Evolutionary conservation across 2,888 invertebrate genomes (phyloP).

Genomic region (Trichacis sp.): DNA sequence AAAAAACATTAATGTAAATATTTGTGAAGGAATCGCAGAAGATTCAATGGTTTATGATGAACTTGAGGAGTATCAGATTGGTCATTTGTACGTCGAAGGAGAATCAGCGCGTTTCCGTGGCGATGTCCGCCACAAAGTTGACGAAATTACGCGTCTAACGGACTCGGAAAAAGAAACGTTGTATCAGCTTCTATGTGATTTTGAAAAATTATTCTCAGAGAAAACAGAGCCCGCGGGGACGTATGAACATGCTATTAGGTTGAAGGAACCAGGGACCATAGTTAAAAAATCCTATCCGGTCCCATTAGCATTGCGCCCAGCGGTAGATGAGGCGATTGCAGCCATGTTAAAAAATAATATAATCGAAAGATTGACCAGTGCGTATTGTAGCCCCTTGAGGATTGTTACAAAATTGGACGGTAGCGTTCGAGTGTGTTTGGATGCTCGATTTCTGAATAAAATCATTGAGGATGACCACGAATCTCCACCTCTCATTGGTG

Average conservation of each 20-base stretch:
- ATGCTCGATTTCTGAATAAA: conserved; percentile 53
- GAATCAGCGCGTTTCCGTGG: no score
- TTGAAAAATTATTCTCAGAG: not conserved
- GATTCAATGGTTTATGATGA: no score
- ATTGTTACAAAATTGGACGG: conserved; percentile 51
- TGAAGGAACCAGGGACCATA: not conserved
- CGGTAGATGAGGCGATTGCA: conserved; percentile 30
- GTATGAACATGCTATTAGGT: not conserved
- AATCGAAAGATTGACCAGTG: conserved; percentile 48
- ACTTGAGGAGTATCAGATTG: no score
- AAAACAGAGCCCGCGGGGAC: not conserved
- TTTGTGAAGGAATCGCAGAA: no score
- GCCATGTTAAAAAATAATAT: conserved; percentile 50
- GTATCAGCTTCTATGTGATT: not conserved
- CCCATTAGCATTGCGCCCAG: conserved; percentile 7
- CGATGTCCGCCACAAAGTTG: no score
- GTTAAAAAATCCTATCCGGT: conserved; percentile 7
- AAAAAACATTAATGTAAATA: no score
- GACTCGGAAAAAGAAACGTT: no score
- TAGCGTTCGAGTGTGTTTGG: conserved; percentile 49
- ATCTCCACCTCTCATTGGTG: conserved; percentile 33
- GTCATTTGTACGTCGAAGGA: no score
- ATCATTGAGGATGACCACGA: conserved; percentile 53
- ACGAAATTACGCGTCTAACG: no score
- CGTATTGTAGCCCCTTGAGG: conserved; percentile 52